Conservation (phyloP, 2,797 vertebrate genomes). For the Hyperoplus lanceolatus region DNA sequence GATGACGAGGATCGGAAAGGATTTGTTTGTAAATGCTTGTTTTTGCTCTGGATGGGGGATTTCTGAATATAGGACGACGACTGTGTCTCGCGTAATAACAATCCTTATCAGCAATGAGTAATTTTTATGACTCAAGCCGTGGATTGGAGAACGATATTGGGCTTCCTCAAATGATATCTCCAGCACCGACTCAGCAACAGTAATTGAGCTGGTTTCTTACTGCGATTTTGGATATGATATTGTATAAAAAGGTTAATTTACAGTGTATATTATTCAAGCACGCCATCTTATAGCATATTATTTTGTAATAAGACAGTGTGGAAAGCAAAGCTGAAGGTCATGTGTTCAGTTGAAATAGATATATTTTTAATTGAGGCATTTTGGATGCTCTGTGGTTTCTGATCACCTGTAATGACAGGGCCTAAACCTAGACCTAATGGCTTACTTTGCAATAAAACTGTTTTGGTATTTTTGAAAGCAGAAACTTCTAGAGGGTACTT, state of each 20-base stretch:
- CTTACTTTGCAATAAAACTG: conserved; percentile 22
- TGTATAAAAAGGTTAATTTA: conserved; percentile 23
- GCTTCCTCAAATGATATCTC: conserved; percentile 47
- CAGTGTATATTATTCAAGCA: conserved; percentile 9
- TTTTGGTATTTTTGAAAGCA: conserved; percentile 34
- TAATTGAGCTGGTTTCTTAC: conserved; percentile 40
- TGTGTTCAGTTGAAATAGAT: conserved; percentile 34
- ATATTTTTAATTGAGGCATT: conserved; percentile 22
- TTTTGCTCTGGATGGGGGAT: conserved; percentile 41
- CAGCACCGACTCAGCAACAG: conserved; percentile 48
- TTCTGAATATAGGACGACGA: conserved; percentile 51
- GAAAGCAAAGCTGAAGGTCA: conserved; percentile 35
- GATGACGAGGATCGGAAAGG: conserved; percentile 35
- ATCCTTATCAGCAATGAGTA: conserved; percentile 20
- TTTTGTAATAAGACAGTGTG: conserved; percentile 13
- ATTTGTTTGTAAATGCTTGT: conserved; percentile 32
- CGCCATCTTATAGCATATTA: conserved; percentile 13
- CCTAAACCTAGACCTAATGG: conserved; percentile 16
- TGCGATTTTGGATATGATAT: conserved; percentile 49
- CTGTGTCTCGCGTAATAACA: conserved; percentile 25
- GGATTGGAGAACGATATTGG: conserved; percentile 33
- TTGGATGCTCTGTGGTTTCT: conserved; percentile 9
- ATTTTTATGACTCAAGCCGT: conserved; percentile 34
- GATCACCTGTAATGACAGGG: conserved; percentile 52
- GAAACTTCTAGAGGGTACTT: conserved; percentile 36